These are phyloP conservation scores for Tipula vernalis DNA, from an alignment of 2,888 invertebrate species.

Conservation along the genomic window DNA sequence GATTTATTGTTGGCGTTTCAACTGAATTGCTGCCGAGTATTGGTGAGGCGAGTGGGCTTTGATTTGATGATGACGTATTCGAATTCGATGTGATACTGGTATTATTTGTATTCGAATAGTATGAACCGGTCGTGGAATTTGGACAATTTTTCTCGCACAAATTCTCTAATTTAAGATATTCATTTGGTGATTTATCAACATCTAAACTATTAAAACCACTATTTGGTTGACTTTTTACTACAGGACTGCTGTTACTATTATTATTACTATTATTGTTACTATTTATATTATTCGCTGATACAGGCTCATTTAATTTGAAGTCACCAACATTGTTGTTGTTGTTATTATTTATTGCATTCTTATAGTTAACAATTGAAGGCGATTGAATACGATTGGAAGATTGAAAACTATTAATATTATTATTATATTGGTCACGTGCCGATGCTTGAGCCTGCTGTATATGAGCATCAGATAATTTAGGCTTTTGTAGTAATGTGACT, in stretches of 20 bases:
- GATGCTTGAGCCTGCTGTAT: constrained; percentile 34
- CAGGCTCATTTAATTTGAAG: constrained; percentile 34
- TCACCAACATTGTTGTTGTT: constrained; percentile 23
- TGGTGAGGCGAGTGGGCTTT: constrained; percentile 16
- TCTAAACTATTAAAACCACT: constrained; percentile 33
- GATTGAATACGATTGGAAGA: constrained; percentile 15
- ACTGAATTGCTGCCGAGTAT: constrained; percentile 23
- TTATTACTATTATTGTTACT: constrained; percentile 9
- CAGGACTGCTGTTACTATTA: neutral
- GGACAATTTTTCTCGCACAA: constrained; percentile 35
- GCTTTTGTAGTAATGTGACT: constrained; percentile 68
- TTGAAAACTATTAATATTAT: constrained; percentile 17
- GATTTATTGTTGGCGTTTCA: neutral
- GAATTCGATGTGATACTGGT: constrained; percentile 12
- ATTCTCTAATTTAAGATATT: constrained; percentile 32
- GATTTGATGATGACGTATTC: constrained; percentile 12
- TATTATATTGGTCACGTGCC: constrained; percentile 32
- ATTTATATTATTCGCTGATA: constrained; percentile 22
- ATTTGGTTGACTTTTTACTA: constrained; percentile 28
- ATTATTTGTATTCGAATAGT: constrained; percentile 44
- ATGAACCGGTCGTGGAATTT: constrained; percentile 45
- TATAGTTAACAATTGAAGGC: constrained; percentile 14
- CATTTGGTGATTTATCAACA: constrained; percentile 24
- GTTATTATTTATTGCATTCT: constrained; percentile 16
- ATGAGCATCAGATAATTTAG: constrained; percentile 49